Evolutionary conservation across 2,113 vertebrate species (phyloP).

Genomic region (Neolamprologus brichardi): DNA sequence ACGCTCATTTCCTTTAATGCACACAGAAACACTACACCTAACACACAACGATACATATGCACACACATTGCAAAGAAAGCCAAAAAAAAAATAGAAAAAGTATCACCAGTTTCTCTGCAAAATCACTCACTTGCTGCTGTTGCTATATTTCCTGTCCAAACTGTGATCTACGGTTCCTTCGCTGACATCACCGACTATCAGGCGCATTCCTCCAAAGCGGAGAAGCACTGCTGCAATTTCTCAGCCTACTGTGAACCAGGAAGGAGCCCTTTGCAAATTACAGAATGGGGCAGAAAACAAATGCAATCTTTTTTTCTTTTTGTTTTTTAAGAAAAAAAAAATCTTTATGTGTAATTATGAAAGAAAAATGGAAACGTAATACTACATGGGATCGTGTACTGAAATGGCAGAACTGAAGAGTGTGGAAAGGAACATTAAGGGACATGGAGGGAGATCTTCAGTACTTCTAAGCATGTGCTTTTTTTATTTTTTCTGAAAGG

Average conservation of each 20-base stretch:
- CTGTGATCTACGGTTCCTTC: constrained; percentile 35
- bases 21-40: constrained; percentile 26
- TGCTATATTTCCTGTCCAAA: constrained; percentile 29
- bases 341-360: not conserved
- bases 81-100: constrained; percentile 16
- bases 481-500: not conserved
- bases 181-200: not conserved
- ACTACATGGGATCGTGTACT: not conserved
- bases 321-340: not conserved
- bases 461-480: not conserved
- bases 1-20: not conserved
- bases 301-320: constrained; percentile 22
- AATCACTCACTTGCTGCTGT: constrained; percentile 54
- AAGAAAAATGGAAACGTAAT: not conserved
- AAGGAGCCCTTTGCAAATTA: constrained; percentile 5
- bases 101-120: constrained; percentile 24
- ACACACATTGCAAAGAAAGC: constrained; percentile 16
- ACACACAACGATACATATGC: not conserved
- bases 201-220: not conserved
- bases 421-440: not conserved
- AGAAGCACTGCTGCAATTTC: constrained; percentile 52
- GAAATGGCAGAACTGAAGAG: not conserved
- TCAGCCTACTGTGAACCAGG: constrained; percentile 58
- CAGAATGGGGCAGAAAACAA: constrained; percentile 15
- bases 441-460: not conserved